These are phyloP conservation scores for Rhegmatorhina hoffmannsi DNA, from an alignment of 2,113 vertebrate genomes.

Conservation along the genomic window DNA sequence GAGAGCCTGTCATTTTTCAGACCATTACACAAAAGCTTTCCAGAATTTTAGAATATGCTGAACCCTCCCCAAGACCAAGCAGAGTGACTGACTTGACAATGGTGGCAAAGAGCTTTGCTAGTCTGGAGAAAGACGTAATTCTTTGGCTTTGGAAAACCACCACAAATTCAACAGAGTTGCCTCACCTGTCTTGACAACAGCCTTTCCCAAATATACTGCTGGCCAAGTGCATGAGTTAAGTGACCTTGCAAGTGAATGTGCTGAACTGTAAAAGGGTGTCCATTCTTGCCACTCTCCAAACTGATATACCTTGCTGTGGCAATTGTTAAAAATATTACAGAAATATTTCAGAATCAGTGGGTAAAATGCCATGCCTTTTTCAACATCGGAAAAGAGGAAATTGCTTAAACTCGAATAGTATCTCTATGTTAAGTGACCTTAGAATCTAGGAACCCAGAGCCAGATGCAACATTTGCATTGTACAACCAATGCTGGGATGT, in stretches of 20 bases:
- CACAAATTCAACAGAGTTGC: background rate
- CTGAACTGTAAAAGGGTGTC: background rate
- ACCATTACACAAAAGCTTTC: background rate
- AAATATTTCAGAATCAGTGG: background rate
- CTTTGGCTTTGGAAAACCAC: background rate
- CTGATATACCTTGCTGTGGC: background rate
- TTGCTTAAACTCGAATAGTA: background rate
- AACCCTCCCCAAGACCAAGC: background rate
- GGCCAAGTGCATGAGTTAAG: accelerated
- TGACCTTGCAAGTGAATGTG: background rate
- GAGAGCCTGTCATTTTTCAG: conserved; percentile 16
- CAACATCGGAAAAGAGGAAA: background rate
- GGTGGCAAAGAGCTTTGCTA: background rate
- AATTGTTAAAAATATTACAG: background rate
- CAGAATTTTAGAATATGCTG: background rate
- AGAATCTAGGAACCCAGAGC: background rate
- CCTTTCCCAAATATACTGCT: background rate
- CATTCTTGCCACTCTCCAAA: background rate
- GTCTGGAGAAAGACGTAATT: background rate
- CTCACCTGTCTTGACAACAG: background rate
- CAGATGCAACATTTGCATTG: background rate
- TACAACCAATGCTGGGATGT: background rate
- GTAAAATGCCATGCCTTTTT: background rate
- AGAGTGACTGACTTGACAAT: background rate
- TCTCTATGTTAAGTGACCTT: background rate